Conservation (phyloP, 2,113 vertebrate genomes). For the Mandrillus leucophaeus region DNA sequence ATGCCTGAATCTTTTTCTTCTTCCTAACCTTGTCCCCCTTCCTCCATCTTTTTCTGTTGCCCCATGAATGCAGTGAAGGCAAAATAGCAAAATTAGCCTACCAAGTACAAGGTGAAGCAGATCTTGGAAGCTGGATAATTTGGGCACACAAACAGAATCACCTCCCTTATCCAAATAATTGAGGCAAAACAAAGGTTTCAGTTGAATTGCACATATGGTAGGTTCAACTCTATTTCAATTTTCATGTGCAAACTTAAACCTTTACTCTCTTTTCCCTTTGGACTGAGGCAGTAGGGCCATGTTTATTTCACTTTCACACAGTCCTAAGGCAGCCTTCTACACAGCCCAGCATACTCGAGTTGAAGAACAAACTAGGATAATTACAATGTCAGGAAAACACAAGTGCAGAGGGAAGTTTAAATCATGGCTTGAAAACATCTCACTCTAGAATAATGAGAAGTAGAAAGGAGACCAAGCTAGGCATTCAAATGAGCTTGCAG, state of each 20-base stretch:
- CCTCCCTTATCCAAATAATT: not conserved
- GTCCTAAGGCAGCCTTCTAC: slow-evolving; percentile 27
- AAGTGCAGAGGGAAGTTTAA: slow-evolving; percentile 7
- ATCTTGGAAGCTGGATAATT: not conserved
- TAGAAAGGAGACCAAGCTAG: not conserved
- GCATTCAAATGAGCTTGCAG: slow-evolving; percentile 53
- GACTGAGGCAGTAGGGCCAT: not conserved
- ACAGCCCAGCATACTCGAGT: not conserved
- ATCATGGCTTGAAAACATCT: slow-evolving; percentile 49
- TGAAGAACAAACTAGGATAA: slow-evolving; percentile 20
- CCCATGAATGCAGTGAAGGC: not conserved
- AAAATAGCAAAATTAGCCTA: not conserved
- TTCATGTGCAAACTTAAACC: not conserved
- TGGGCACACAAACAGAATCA: not conserved
- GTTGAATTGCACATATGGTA: not conserved
- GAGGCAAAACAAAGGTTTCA: not conserved
- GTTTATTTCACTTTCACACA: not conserved
- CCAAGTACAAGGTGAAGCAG: not conserved
- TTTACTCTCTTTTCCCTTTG: not conserved
- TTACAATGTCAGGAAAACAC: slow-evolving; percentile 35
- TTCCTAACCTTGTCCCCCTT: not conserved
- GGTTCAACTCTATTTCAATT: not conserved
- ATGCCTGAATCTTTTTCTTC: not conserved
- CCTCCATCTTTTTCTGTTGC: not conserved
- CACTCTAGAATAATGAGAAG: slow-evolving; percentile 32